Evolutionary conservation across 2,888 invertebrate species (phyloP).

Genomic region (Himalopsyche kuldschensis): DNA sequence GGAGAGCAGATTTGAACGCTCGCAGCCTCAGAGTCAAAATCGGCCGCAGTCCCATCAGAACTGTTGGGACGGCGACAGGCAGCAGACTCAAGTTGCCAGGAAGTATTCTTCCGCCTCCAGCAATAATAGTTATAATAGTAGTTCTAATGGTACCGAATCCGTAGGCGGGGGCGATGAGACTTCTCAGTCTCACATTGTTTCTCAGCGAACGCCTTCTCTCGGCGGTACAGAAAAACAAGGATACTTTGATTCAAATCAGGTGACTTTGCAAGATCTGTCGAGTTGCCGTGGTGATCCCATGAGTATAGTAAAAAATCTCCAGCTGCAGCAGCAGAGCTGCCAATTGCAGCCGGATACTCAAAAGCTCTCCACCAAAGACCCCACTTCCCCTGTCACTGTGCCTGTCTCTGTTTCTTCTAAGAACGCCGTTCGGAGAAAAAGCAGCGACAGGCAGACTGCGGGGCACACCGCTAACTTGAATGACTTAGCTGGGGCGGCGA

Average conservation of each 20-base stretch:
- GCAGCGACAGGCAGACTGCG: conserved; percentile 60
- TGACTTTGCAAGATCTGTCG: conserved; percentile 69
- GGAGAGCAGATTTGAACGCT: conserved; percentile 59
- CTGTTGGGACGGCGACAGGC: conserved; percentile 62
- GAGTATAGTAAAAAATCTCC: conserved; percentile 74
- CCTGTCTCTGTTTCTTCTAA: conserved; percentile 45
- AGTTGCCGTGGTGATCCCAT: conserved; percentile 76
- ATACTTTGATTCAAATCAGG: conserved; percentile 67
- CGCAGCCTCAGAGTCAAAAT: conserved; percentile 44
- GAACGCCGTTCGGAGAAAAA: conserved; percentile 56
- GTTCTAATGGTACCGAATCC: conserved; percentile 15
- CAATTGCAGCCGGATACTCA: conserved; percentile 61
- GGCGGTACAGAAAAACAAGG: conserved; percentile 62
- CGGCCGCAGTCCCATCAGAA: conserved; percentile 54
- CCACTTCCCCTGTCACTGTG: conserved; percentile 44
- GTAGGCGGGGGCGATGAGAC: conserved; percentile 49
- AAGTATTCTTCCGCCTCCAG: conserved; percentile 56
- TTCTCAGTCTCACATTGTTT: conserved; percentile 51
- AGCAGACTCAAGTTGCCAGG: conserved; percentile 48
- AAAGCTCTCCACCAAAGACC: conserved; percentile 50
- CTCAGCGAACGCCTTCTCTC: conserved; percentile 50
- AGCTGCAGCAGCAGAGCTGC: conserved; percentile 61
- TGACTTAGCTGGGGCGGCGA: conserved; percentile 57
- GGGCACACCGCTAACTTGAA: conserved; percentile 53
- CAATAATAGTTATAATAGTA: conserved; percentile 49